phyloP scores from a whole-genome alignment of 2,888 invertebrate species.

The Dione vanillae region DNA sequence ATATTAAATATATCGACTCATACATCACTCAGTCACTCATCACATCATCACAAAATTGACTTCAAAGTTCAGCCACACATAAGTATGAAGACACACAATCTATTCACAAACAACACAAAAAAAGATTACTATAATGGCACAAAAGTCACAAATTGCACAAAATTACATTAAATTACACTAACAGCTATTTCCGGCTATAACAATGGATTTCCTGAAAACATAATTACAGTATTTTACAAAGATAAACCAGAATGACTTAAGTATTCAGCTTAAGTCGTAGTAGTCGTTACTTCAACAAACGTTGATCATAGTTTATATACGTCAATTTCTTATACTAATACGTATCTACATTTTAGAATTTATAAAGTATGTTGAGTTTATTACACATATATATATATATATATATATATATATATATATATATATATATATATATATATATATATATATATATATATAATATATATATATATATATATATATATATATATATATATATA shows the following conservation, averaged over 20 bases:
- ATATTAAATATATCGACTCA: too few relatives aligned
- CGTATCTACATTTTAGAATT: conserved; percentile 2
- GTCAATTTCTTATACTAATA: not conserved
- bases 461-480: too few relatives aligned
- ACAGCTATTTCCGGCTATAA: conserved; percentile 2
- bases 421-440: too few relatives aligned
- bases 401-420: too few relatives aligned
- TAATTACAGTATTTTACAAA: conserved; percentile 33
- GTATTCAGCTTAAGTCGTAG: conserved; percentile 27
- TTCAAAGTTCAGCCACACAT: not conserved
- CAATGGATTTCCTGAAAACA: conserved; percentile 21
- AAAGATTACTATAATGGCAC: not conserved
- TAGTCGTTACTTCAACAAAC: conserved; percentile 12
- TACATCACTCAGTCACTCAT: too few relatives aligned
- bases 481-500: too few relatives aligned
- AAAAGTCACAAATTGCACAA: conserved; percentile 4
- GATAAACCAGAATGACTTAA: conserved; percentile 30
- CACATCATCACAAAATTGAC: too few relatives aligned
- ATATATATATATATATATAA: too few relatives aligned
- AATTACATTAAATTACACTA: conserved; percentile 14
- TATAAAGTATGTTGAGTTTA: not conserved
- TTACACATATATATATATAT: not conserved
- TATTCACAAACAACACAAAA: not conserved
- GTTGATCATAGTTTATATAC: conserved; percentile 17
- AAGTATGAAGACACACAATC: not conserved